A percentile compares a stretch with the other conserved stretches of the same genome.
Conservation (phyloP, 1,140 invertebrate species). For the Lutraria rhynchaena region DNA sequence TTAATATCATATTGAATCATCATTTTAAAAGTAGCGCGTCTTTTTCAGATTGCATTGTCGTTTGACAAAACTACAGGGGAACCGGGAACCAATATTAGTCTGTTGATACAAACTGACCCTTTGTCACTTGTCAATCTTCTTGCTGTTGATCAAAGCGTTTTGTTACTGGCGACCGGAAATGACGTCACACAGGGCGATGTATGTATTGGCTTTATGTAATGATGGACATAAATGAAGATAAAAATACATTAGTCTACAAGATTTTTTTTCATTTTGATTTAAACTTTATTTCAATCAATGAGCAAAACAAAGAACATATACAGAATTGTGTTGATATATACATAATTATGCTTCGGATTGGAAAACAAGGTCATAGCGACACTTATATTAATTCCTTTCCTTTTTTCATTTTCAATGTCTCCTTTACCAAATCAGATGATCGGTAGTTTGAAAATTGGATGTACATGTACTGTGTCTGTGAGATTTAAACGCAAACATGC, state of each 20-base stretch:
- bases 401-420: neutral
- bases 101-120: constrained; percentile 90
- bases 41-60: constrained; percentile 68
- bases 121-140: constrained; percentile 94
- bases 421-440: too few relatives aligned
- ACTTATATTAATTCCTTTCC: neutral
- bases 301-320: too few relatives aligned
- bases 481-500: too few relatives aligned
- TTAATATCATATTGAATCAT: too few relatives aligned
- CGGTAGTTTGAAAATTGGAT: too few relatives aligned
- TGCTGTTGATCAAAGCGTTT: constrained; percentile 93
- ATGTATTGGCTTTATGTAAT: constrained; percentile 46
- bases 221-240: neutral
- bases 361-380: too few relatives aligned
- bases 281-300: too few relatives aligned
- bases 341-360: too few relatives aligned
- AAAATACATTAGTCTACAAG: neutral
- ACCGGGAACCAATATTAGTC: constrained; percentile 88
- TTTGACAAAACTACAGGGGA: constrained; percentile 83
- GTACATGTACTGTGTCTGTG: too few relatives aligned
- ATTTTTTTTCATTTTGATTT: neutral
- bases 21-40: too few relatives aligned
- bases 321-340: too few relatives aligned
- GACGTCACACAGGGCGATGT: constrained; percentile 84
- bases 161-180: constrained; percentile 87